phyloP scores from a whole-genome alignment of 2,888 invertebrate species.

The Drosophila falleni region DNA sequence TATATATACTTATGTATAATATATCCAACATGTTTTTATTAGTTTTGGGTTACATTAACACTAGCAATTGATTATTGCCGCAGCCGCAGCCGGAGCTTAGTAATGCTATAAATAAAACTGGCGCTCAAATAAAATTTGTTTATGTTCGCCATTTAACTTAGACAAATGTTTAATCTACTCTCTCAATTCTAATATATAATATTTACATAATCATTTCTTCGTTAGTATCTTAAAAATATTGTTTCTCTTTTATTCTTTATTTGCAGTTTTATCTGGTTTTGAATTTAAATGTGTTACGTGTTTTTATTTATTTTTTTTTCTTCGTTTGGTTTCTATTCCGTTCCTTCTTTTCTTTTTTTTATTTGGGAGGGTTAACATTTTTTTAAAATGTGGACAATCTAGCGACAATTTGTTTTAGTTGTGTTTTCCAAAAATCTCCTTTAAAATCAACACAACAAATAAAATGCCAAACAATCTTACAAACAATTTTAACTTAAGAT shows the following conservation, averaged over 20 bases:
- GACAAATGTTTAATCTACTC: conserved; percentile 50
- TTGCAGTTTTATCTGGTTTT: conserved; percentile 33
- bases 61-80: conserved; percentile 50
- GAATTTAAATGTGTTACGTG: conserved; percentile 12
- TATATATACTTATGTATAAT: conserved; percentile 17
- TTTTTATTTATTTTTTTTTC: conserved; percentile 15
- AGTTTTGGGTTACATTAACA: conserved; percentile 60
- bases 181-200: conserved; percentile 52
- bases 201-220: conserved; percentile 46
- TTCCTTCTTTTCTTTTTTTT: conserved; percentile 14
- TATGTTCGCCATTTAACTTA: conserved; percentile 48
- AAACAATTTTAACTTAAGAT: conserved; percentile 30
- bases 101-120: conserved; percentile 58
- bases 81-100: conserved; percentile 43
- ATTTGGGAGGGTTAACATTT: conserved; percentile 41
- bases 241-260: conserved; percentile 31
- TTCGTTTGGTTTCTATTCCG: conserved; percentile 47
- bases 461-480: conserved; percentile 53
- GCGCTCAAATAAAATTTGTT: conserved; percentile 37
- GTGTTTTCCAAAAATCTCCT: conserved; percentile 18
- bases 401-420: conserved; percentile 29
- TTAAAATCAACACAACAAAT: conserved; percentile 51
- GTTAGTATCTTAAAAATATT: conserved; percentile 42
- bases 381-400: conserved; percentile 58
- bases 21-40: conserved; percentile 61